Conservation (phyloP, 2,888 invertebrate genomes). For the Protodeltote pygarga region DNA sequence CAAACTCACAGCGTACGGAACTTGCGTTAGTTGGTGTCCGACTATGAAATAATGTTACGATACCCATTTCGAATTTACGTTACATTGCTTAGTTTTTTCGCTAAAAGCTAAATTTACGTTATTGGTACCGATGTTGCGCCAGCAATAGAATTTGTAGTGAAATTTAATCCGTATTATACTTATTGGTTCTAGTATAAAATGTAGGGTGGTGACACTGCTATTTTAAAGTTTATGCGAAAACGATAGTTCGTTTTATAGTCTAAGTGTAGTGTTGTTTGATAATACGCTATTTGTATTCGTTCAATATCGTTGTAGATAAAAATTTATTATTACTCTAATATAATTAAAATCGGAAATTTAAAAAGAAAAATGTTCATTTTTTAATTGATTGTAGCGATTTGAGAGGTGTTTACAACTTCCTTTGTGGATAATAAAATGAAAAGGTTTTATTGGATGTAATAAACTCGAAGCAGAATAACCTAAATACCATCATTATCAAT, state of each 20-base stretch:
- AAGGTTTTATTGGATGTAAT: constrained; percentile 22
- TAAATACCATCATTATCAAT: constrained; percentile 39
- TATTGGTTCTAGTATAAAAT: constrained; percentile 15
- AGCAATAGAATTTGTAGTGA: constrained; percentile 20
- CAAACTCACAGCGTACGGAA: constrained; percentile 59
- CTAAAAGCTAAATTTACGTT: constrained; percentile 1
- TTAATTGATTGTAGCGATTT: constrained; percentile 34
- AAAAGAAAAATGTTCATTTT: constrained; percentile 32
- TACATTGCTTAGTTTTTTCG: constrained; percentile 28
- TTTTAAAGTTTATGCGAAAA: constrained; percentile 38
- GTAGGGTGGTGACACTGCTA: constrained; percentile 15
- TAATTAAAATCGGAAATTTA: constrained; percentile 25
- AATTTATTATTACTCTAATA: constrained; percentile 39
- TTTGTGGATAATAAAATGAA: constrained; percentile 24
- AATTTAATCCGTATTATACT: constrained; percentile 22
- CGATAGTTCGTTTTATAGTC: constrained; percentile 32
- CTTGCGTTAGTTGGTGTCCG: constrained; percentile 44
- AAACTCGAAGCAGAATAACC: constrained; percentile 40
- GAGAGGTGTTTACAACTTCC: constrained; percentile 41
- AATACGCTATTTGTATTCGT: constrained; percentile 49
- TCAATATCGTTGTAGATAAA: constrained; percentile 43
- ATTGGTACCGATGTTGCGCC: not conserved
- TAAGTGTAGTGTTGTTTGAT: constrained; percentile 27
- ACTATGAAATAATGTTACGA: constrained; percentile 40
- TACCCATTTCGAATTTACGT: constrained; percentile 20